These are phyloP conservation scores for Spilarctia lutea DNA, from an alignment of 2,888 invertebrate genomes.

Conservation along the genomic window DNA sequence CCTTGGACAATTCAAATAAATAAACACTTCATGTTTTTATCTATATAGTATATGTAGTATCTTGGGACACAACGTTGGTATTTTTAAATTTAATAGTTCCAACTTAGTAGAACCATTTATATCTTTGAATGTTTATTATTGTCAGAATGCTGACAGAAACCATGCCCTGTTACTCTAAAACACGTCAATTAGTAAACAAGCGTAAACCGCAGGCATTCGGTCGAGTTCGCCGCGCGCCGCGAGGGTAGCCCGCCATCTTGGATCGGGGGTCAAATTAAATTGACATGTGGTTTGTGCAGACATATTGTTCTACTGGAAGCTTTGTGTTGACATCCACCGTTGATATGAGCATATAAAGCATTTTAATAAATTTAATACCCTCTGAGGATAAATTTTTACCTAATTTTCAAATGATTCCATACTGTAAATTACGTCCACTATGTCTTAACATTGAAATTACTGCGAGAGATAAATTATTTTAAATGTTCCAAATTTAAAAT, in stretches of 20 bases:
- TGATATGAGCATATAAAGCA: constrained; percentile 78
- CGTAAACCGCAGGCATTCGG: constrained; percentile 77
- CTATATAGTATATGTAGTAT: no score
- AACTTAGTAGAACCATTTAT: constrained; percentile 23
- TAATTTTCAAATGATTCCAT: constrained; percentile 52
- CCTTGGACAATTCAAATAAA: neutral
- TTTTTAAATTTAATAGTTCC: constrained; percentile 33
- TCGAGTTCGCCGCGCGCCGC: constrained; percentile 62
- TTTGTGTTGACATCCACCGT: constrained; percentile 82
- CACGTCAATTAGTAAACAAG: constrained; percentile 79
- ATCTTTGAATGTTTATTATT: constrained; percentile 57
- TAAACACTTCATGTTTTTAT: neutral
- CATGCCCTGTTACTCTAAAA: constrained; percentile 76
- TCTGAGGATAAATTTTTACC: constrained; percentile 65
- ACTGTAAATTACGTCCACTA: constrained; percentile 50
- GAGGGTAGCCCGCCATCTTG: constrained; percentile 82
- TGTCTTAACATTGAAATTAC: constrained; percentile 35
- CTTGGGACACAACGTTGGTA: neutral
- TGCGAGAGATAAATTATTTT: constrained; percentile 50
- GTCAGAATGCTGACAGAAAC: constrained; percentile 64
- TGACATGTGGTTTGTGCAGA: constrained; percentile 83
- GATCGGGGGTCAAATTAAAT: constrained; percentile 84
- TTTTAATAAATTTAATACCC: constrained; percentile 79
- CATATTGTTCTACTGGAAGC: constrained; percentile 76
- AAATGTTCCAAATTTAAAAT: constrained; percentile 65